Conservation (phyloP, 2,113 vertebrate genomes). For the Melanotaenia duboulayi region DNA sequence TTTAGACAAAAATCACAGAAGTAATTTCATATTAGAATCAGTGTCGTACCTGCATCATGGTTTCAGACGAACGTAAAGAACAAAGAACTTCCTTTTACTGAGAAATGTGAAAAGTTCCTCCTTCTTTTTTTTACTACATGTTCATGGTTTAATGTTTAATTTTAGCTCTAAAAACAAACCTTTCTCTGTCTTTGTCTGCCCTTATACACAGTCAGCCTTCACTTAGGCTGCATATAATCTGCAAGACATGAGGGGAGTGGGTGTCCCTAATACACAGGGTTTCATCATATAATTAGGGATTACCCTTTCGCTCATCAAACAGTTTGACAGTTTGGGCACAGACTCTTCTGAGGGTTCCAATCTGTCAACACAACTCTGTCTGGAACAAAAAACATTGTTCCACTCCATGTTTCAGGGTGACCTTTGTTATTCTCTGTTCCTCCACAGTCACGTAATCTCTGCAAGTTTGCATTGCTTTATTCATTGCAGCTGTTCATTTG, state of each 20-base stretch:
- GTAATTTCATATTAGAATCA: neutral
- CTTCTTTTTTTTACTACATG: neutral
- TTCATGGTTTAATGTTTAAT: conserved; percentile 2
- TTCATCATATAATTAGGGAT: conserved; percentile 73
- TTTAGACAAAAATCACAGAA: conserved; percentile 30
- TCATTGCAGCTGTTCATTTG: conserved; percentile 38
- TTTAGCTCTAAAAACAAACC: conserved; percentile 20
- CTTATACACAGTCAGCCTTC: conserved; percentile 36
- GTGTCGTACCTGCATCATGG: neutral
- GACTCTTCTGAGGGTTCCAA: conserved; percentile 43
- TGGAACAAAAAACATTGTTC: neutral
- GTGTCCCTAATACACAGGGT: conserved; percentile 57
- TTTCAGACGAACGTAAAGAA: neutral
- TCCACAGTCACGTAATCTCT: conserved; percentile 12
- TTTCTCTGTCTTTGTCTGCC: conserved; percentile 38
- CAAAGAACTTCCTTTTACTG: conserved; percentile 38
- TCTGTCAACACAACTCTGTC: conserved; percentile 40
- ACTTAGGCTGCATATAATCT: conserved; percentile 49
- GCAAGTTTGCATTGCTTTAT: conserved; percentile 37
- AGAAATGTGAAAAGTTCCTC: conserved; percentile 13
- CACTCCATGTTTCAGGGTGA: neutral
- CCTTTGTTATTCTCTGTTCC: conserved; percentile 17
- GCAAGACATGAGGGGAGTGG: conserved; percentile 44
- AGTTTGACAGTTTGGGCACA: conserved; percentile 76
- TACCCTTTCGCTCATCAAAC: conserved; percentile 72